phyloP scores from a whole-genome alignment of 2,888 invertebrate species.

The Aphodius granarius region DNA sequence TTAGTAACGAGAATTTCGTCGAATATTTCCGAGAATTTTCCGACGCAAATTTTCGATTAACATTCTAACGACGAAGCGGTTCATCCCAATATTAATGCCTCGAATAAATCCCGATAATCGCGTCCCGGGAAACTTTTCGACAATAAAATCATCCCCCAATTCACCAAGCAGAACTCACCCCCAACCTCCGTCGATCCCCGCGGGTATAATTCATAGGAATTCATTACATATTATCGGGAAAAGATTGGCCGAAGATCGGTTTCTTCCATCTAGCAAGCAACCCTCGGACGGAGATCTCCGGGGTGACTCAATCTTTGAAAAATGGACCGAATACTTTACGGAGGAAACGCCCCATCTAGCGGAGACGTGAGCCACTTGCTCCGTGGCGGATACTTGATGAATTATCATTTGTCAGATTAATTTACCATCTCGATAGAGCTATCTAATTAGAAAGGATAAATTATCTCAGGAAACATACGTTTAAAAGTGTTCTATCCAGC shows the following conservation, averaged over 20 bases:
- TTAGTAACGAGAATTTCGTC: too few species aligned
- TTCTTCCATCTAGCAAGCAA: slow-evolving; percentile 16
- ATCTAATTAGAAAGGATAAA: not conserved
- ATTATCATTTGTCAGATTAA: not conserved
- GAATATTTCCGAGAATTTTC: not conserved
- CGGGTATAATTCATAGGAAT: slow-evolving; percentile 27
- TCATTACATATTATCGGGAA: slow-evolving; percentile 27
- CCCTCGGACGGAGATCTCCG: slow-evolving; percentile 2
- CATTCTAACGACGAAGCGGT: slow-evolving; percentile 1
- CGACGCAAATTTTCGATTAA: slow-evolving; percentile 9
- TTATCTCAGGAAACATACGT: too few species aligned
- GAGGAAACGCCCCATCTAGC: slow-evolving; percentile 4
- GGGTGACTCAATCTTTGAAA: not conserved
- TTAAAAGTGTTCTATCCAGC: too few species aligned
- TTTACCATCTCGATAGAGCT: not conserved
- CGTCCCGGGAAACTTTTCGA: slow-evolving; percentile 17
- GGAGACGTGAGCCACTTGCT: slow-evolving; percentile 17
- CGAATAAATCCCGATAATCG: slow-evolving; percentile 17
- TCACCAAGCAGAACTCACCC: not conserved
- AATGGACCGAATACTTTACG: not conserved
- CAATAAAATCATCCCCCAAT: slow-evolving; percentile 25
- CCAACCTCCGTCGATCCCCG: not conserved
- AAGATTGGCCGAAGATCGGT: slow-evolving; percentile 19
- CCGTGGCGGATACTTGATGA: slow-evolving; percentile 6
- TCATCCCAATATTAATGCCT: slow-evolving; percentile 15